A percentile compares a stretch with the other conserved stretches of the same genome.
phyloP scores from a whole-genome alignment of 1,140 invertebrate genomes.

The Octopus sinensis region DNA sequence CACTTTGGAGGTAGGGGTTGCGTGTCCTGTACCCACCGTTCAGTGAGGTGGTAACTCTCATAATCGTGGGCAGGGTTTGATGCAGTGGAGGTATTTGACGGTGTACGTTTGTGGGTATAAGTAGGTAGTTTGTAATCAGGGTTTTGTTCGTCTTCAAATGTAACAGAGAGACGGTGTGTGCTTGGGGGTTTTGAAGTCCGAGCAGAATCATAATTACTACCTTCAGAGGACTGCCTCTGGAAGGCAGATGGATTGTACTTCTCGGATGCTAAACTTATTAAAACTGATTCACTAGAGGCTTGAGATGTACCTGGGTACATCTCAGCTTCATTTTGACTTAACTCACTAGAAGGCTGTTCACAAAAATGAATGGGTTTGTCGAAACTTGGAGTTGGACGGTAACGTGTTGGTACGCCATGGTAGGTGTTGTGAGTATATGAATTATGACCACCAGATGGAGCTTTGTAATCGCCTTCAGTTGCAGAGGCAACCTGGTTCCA shows the following conservation, averaged over 20 bases:
- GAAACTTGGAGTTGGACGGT: conserved; percentile 66
- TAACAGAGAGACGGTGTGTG: conserved; percentile 51
- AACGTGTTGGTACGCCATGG: conserved; percentile 73
- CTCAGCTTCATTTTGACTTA: neutral
- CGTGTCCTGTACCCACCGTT: conserved; percentile 30
- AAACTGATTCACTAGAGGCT: conserved; percentile 11
- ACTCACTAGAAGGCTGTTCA: neutral
- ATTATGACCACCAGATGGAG: conserved; percentile 51
- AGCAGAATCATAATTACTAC: conserved; percentile 48
- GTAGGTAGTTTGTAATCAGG: conserved; percentile 31
- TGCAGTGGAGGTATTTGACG: conserved; percentile 71
- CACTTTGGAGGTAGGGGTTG: conserved; percentile 58
- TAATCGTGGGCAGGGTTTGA: conserved; percentile 58
- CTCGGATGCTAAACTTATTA: neutral
- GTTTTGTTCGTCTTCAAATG: conserved; percentile 52
- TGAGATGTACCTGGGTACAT: neutral
- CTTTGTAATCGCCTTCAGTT: conserved; percentile 42
- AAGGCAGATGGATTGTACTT: conserved; percentile 2
- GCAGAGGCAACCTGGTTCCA: conserved; percentile 51
- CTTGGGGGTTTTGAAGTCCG: conserved; percentile 45
- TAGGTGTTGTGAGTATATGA: conserved; percentile 77
- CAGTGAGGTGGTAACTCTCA: conserved; percentile 17
- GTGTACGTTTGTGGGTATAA: conserved; percentile 65
- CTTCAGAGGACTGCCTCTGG: conserved; percentile 49
- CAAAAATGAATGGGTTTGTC: conserved; percentile 42